These are phyloP conservation scores for Hypotaenidia philippensis DNA, from an alignment of 2,797 vertebrate genomes.

Conservation along the genomic window DNA sequence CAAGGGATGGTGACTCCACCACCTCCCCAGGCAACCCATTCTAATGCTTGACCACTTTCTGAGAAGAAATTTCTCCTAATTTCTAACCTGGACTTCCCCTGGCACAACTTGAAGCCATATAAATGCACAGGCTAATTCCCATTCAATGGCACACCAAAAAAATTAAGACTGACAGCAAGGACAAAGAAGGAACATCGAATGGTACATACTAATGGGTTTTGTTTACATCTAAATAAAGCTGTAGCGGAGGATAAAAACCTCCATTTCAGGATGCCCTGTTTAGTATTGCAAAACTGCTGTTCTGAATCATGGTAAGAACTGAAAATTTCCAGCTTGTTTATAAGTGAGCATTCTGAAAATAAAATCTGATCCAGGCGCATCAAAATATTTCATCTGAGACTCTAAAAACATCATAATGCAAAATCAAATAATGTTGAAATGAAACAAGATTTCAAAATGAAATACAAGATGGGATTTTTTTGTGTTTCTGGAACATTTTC, in stretches of 20 bases:
- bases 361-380: not conserved
- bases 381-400: conserved; percentile 20
- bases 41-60: too few relatives aligned
- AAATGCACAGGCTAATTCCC: not conserved
- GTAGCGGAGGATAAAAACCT: not conserved
- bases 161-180: not conserved
- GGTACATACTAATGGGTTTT: not conserved
- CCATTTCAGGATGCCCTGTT: not conserved
- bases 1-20: too few relatives aligned
- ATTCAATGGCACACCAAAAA: not conserved
- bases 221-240: not conserved
- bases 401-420: conserved; percentile 36
- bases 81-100: too few relatives aligned
- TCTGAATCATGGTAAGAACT: not conserved
- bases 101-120: too few relatives aligned
- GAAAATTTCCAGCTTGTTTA: not conserved
- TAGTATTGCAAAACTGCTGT: not conserved
- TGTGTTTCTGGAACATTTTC: conserved; percentile 56
- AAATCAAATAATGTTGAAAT: conserved; percentile 55
- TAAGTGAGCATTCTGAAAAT: conserved; percentile 35
- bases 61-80: too few relatives aligned
- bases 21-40: too few relatives aligned
- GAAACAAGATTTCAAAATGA: conserved; percentile 53
- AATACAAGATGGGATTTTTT: conserved; percentile 39
- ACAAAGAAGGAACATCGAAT: not conserved